Base-by-base conservation (phyloP, 2,113 vertebrate genomes). In the Xiphophorus maculatus region DNA sequence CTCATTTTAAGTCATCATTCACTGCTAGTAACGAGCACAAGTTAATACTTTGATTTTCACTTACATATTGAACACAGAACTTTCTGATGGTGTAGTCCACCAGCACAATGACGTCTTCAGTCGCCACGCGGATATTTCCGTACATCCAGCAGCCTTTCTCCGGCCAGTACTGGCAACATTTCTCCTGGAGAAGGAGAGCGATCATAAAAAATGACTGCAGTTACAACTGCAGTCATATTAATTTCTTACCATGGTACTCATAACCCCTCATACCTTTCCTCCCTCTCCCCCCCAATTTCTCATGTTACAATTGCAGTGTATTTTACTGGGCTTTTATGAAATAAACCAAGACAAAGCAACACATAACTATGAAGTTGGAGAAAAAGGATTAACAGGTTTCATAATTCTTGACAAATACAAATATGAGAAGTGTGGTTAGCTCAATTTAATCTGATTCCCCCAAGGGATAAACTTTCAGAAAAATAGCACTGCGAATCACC, bases 141-240 rank as follows among this genome's bases (percentile, higher is more conserved):
- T 99, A 98, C 0, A 96, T 97, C 98, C 98, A 98, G 89, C 97
- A 99, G 63, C 98, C 97, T 86, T 98, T 96, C 80, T 99, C 97
- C 0, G 97, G 98, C 97, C 97, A 99, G 69, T 99, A 99, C 88
- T 98, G 97, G 5, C 93, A 85, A 84, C 98, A 99, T 73, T 99
- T 99, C 0, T 98, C 97, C 98, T 99, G 73, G 32, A 9, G 0
- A 84, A 48, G 17, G 44, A 6, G 17, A 44, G 75, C 3, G 70
- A 70, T 29, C 37, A 40, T 28, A 67, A 42, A 17, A 69, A 74
- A 69, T 73, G 37, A 42, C 30, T 32, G 4, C 71, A n/a, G 1
- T 54, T 30, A 69, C 25, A 58, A n/a, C 19, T 54, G 19, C 51
- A 54, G 51, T 54, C 51, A 25, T n/a, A 25, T 54, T 54, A 22